Percentiles rank a stretch among this genome's conserved stretches.
phyloP scores from a whole-genome alignment of 2,888 invertebrate genomes.

The Pandemis corylana region DNA sequence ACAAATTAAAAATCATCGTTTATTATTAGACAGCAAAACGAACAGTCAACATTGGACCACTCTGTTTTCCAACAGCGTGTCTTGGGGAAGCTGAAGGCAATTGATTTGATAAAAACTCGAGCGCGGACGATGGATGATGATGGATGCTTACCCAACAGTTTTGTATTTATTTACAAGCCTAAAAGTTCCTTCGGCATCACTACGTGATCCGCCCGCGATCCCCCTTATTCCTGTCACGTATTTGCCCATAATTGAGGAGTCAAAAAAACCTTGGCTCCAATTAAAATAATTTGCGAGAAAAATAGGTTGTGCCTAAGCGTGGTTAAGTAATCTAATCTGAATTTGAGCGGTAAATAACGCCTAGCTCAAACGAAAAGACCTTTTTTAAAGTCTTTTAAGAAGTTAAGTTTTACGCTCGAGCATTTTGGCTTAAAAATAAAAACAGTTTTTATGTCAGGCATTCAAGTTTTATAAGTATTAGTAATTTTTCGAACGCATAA shows the following conservation, averaged over 20 bases:
- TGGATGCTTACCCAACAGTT: conserved; percentile 10
- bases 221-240: conserved; percentile 24
- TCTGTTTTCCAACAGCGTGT: background rate
- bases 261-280: conserved; percentile 11
- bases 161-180: background rate
- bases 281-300: conserved; percentile 28
- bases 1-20: too few species aligned
- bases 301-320: background rate
- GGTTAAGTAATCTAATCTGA: conserved; percentile 3
- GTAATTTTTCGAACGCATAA: too few species aligned
- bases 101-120: conserved; percentile 10
- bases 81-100: background rate
- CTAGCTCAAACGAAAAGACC: background rate
- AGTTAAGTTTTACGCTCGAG: background rate
- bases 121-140: conserved; percentile 13
- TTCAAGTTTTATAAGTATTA: too few species aligned
- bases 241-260: conserved; percentile 19
- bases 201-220: background rate
- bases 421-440: background rate
- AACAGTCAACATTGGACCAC: background rate
- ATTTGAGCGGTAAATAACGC: conserved; percentile 4
- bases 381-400: background rate
- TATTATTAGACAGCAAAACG: too few species aligned
- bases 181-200: conserved; percentile 1
- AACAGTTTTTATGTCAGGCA: too few species aligned